Evolutionary conservation across 1,140 invertebrate species (phyloP), one percentile per base, ranked within the genome.

Genomic region (Hyles euphorbiae): DNA sequence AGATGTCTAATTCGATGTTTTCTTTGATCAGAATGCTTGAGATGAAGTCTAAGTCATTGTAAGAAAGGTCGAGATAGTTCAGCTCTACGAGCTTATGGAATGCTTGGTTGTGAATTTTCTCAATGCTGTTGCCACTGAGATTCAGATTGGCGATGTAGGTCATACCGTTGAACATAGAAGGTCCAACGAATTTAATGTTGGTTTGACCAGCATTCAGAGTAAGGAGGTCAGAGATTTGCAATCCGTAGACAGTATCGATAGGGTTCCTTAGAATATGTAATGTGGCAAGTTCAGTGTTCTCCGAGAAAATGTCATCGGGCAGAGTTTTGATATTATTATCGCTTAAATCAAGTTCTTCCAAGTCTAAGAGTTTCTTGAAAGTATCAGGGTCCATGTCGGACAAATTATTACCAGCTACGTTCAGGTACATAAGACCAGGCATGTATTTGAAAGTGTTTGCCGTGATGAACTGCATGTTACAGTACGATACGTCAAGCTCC

Each of bases 321-420:
- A 94, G 76, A 2, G 89, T 88, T 51, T 81, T 89, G 2, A 95
- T 81, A 0, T 83, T 74, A 64, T 94, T 94, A 50, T 92, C 90
- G 2, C 93, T 93, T 1, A 95, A 74, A 65, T 95, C 92, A 22
- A 95, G 70, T 70, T 94, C 94, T 71, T 92, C 90, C 9, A 95
- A 88, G 12, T 90, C 89, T 3, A 90, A 72, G 3, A 94, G 74
- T 3, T 88, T 83, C 34, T 90, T 90, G 70, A 94, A 94, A 0
- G 91, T 88, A 40, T 88, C 85, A 34, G 86, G 87, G 33, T 94
- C 92, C 56, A 95, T 84, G 34, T 89, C 89, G n/a, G 87, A 89
- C 9, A 94, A 71, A 11, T 90, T 88, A 61, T 95, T 95, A 11
- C 91, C 90, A 6, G 91, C 91, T 45, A 95, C 74, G 66, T 92